Base-by-base conservation (phyloP, 2,113 vertebrate species). In the Xenus cinereus region DNA sequence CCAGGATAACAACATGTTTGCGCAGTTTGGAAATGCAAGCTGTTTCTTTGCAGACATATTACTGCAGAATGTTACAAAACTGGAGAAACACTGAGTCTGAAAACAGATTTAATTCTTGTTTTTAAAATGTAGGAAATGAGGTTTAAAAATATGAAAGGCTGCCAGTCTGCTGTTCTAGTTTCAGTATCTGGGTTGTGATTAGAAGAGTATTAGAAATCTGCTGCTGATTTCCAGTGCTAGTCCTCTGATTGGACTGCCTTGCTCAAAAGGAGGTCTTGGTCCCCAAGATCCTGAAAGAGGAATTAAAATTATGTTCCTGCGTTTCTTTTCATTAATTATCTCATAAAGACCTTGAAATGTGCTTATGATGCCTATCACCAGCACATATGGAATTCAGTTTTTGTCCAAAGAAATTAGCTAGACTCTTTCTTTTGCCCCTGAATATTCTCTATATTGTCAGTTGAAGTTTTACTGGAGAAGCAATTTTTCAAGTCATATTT, bases 131-230 rank as follows among this genome's bases (percentile, higher is more conserved):
- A 78, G 79, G 76, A 92, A 95, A 95, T 84, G 80, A 96, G 76
- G 73, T 81, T 94, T 92, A 75, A 96, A 96, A 96, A 84, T 89
- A 53, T 2, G 37, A 93, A 73, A 92, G 76, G 77, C 39, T 96
- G 94, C 90, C 94, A 87, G 77, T 92, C 76, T 84, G 69, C 86
- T 92, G 92, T 75, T 97, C 94, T 37, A 90, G 90, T 97, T 96
- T 84, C 78, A 68, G 22, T 90, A 93, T 93, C 95, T 96, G 83
- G 93, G 90, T 93, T 96, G 89, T 76, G 86, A 93, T 94, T 89
- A 90, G 88, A 72, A 79, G 84, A 95, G 89, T 84, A 75, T 72
- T 90, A 93, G 62, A 75, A 72, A 78, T 91, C 60, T 95, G 60
- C 85, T 77, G 30, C 46, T 81, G 73, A 46, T 89, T 90, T 90